A percentile compares a stretch with the other conserved stretches of the same genome.
Conservation (phyloP, 2,797 vertebrate genomes). For the Sphaeramia orbicularis region DNA sequence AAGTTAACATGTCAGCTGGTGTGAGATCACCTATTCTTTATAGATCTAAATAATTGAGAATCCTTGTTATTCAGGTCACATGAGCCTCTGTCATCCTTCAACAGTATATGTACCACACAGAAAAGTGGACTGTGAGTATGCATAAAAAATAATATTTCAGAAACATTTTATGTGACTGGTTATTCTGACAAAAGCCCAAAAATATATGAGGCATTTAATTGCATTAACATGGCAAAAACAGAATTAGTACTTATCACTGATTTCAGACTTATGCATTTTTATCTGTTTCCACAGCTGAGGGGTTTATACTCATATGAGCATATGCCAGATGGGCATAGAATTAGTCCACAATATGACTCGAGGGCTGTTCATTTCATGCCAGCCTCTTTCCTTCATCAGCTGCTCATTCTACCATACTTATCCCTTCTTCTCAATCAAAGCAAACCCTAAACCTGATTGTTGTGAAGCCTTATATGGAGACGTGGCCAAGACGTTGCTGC, state of each 20-base stretch:
- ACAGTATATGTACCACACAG: slow-evolving; percentile 29
- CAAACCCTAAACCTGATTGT: slow-evolving; percentile 8
- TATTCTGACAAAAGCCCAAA: slow-evolving; percentile 48
- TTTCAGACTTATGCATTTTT: slow-evolving; percentile 47
- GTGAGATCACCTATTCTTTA: slow-evolving; percentile 27
- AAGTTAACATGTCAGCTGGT: slow-evolving; percentile 50
- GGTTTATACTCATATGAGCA: slow-evolving; percentile 41
- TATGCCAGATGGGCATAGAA: slow-evolving; percentile 65
- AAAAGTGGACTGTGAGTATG: slow-evolving; percentile 18
- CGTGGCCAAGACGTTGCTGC: slow-evolving; percentile 5
- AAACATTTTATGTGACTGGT: slow-evolving; percentile 26
- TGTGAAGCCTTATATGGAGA: slow-evolving; percentile 15
- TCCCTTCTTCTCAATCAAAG: slow-evolving; percentile 28
- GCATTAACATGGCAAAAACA: slow-evolving; percentile 29
- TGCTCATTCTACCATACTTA: slow-evolving; percentile 36
- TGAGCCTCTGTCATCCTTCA: slow-evolving; percentile 31
- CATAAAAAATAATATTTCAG: slow-evolving; percentile 19
- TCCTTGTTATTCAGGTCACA: slow-evolving; percentile 10
- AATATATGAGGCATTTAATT: slow-evolving; percentile 55
- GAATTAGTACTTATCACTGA: slow-evolving; percentile 49
- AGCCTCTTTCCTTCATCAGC: slow-evolving; percentile 50
- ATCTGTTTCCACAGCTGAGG: slow-evolving; percentile 61
- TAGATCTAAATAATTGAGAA: slow-evolving; percentile 15
- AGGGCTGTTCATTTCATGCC: slow-evolving; percentile 54
- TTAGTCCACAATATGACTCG: slow-evolving; percentile 52